Evolutionary conservation across 92 coral and sea anemone genomes (phyloP).

Genomic region (Plumapathes pennacea): DNA sequence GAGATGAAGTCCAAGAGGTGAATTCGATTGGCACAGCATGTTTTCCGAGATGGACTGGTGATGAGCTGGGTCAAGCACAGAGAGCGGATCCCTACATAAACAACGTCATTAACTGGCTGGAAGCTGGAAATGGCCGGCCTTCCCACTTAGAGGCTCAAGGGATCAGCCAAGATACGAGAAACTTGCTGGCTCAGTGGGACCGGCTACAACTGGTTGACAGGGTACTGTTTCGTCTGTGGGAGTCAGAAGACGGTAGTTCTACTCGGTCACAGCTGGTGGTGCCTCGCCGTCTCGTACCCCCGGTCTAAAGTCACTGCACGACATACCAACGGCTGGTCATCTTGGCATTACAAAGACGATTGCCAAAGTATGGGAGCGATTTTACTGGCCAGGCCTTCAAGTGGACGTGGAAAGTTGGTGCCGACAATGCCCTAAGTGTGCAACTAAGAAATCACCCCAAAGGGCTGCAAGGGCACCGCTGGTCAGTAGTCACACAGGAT

Average conservation of each 20-base stretch:
- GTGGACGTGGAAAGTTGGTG: constrained; percentile 37
- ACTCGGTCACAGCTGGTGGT: too few relatives aligned
- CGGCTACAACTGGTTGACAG: constrained; percentile 19
- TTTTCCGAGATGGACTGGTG: too few relatives aligned
- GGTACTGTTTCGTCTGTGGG: constrained; percentile 33
- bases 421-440: constrained; percentile 16
- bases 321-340: too few relatives aligned
- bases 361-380: constrained; percentile 28
- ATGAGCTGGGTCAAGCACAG: constrained; percentile 14
- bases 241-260: too few relatives aligned
- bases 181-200: constrained; percentile 33
- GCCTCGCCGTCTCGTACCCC: too few relatives aligned
- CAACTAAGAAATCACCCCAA: constrained; percentile 11
- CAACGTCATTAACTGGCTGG: constrained; percentile 23
- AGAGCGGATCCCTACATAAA: constrained; percentile 1
- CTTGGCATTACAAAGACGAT: constrained; percentile 21
- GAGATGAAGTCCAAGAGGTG: constrained; percentile 5
- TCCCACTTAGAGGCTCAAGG: constrained; percentile 17
- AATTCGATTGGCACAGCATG: too few relatives aligned
- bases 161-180: constrained; percentile 26
- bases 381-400: constrained; percentile 24
- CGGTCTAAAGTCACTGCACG: too few relatives aligned
- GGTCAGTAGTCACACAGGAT: constrained; percentile 19
- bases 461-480: constrained; percentile 25
- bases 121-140: constrained; percentile 16